Percentiles rank a stretch among this genome's conserved stretches.
These are phyloP conservation scores for Capreolus pygargus DNA, from an alignment of 2,113 vertebrate genomes.

Conservation along the genomic window DNA sequence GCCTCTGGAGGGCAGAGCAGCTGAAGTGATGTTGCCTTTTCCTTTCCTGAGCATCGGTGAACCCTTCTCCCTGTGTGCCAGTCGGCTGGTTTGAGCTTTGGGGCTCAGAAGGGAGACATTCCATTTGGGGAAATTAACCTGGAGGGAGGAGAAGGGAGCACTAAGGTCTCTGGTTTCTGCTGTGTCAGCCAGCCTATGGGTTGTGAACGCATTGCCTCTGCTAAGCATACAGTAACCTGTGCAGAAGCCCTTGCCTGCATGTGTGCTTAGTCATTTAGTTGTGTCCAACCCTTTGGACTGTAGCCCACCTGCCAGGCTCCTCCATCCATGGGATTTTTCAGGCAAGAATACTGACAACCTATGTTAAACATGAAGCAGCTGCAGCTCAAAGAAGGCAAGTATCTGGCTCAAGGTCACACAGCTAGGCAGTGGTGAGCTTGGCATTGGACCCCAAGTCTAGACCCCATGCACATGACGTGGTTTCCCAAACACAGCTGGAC, in stretches of 20 bases:
- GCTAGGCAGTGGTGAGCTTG: not conserved
- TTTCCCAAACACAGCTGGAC: not conserved
- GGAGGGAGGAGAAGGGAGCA: not conserved
- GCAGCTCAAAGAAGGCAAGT: not conserved
- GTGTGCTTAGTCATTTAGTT: not conserved
- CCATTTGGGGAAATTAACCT: not conserved
- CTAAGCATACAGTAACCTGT: not conserved
- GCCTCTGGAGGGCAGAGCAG: not conserved
- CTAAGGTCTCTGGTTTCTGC: not conserved
- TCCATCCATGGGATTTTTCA: not conserved
- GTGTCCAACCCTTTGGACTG: not conserved
- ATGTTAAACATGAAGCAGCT: not conserved
- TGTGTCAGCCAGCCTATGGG: not conserved
- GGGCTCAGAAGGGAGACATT: not conserved
- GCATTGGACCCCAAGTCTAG: not conserved
- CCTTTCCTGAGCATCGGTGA: not conserved
- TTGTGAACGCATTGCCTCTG: not conserved
- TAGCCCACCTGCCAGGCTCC: not conserved
- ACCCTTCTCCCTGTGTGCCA: not conserved
- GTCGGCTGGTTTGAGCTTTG: not conserved
- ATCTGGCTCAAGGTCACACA: not conserved
- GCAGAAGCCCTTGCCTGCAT: not conserved
- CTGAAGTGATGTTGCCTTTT: not conserved
- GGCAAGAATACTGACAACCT: not conserved
- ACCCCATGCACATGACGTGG: not conserved